A percentile compares a stretch with the other conserved stretches of the same genome.
These are phyloP conservation scores for Heliothis peltigera DNA, from an alignment of 2,888 invertebrate species.

Conservation along the genomic window DNA sequence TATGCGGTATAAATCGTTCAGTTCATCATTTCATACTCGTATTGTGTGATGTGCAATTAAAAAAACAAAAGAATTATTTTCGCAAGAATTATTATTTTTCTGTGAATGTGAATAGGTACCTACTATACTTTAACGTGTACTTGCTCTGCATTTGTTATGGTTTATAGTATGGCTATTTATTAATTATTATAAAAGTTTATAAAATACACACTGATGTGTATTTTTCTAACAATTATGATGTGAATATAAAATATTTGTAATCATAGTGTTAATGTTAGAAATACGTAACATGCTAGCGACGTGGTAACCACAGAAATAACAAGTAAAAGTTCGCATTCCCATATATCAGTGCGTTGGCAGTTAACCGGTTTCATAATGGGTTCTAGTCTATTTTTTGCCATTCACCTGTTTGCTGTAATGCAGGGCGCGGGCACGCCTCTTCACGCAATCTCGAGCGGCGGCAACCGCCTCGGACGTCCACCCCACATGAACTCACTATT, in stretches of 20 bases:
- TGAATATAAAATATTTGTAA: slow-evolving; percentile 39
- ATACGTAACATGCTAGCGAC: slow-evolving; percentile 69
- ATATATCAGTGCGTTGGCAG: slow-evolving; percentile 72
- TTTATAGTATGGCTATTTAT: slow-evolving; percentile 25
- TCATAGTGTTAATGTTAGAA: slow-evolving; percentile 63
- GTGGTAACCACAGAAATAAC: slow-evolving; percentile 81
- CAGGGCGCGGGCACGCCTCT: slow-evolving; percentile 69
- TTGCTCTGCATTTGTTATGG: slow-evolving; percentile 32
- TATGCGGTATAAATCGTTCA: slow-evolving; percentile 16
- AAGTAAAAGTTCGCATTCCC: slow-evolving; percentile 87
- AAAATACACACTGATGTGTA: slow-evolving; percentile 24
- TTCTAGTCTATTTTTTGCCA: slow-evolving; percentile 84
- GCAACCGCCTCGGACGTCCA: slow-evolving; percentile 67
- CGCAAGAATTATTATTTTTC: slow-evolving; percentile 59
- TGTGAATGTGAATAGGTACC: slow-evolving; percentile 60
- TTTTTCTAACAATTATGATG: slow-evolving; percentile 39
- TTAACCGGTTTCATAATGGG: slow-evolving; percentile 84
- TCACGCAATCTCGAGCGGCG: slow-evolving; percentile 70
- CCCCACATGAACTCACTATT: slow-evolving; percentile 67
- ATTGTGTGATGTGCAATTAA: slow-evolving; percentile 69
- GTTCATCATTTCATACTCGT: slow-evolving; percentile 35
- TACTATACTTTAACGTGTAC: slow-evolving; percentile 42
- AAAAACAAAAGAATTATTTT: slow-evolving; percentile 71
- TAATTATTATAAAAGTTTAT: slow-evolving; percentile 12
- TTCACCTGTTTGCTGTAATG: slow-evolving; percentile 81